Percentiles rank a stretch among this genome's conserved stretches.
These are phyloP conservation scores for Drosophila orena DNA, from an alignment of 1,140 invertebrate species.

Conservation along the genomic window DNA sequence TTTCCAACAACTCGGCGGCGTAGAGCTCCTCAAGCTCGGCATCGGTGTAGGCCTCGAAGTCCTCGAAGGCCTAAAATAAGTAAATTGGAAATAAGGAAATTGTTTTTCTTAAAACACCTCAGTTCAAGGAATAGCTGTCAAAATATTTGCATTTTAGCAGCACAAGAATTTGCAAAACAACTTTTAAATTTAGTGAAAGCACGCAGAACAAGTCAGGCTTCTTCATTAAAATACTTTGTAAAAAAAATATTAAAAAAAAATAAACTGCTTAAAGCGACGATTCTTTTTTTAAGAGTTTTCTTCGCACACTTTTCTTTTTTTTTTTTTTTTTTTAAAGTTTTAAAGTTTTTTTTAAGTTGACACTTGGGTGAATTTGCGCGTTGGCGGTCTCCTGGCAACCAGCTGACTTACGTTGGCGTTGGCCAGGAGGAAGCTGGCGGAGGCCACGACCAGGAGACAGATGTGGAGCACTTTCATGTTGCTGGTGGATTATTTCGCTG, in stretches of 20 bases:
- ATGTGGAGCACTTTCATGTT: slow-evolving; percentile 60
- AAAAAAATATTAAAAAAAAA: not conserved
- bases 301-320: slow-evolving; percentile 6
- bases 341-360: not conserved
- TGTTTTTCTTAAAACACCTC: not conserved
- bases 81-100: too few relatives aligned
- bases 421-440: slow-evolving; percentile 54
- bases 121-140: too few relatives aligned
- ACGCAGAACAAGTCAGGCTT: not conserved
- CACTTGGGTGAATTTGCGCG: not conserved
- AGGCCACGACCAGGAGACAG: slow-evolving; percentile 48
- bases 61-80: slow-evolving; percentile 18
- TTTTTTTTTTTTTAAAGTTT: too few relatives aligned
- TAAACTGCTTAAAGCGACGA: not conserved
- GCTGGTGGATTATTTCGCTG: slow-evolving; percentile 10
- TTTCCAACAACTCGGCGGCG: slow-evolving; percentile 1
- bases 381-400: not conserved
- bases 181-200: too few relatives aligned
- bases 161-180: too few relatives aligned
- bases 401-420: slow-evolving; percentile 40
- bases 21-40: slow-evolving; percentile 15
- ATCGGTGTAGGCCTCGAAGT: slow-evolving; percentile 8
- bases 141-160: too few relatives aligned
- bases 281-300: not conserved
- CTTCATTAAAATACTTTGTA: not conserved